Conservation (phyloP, 1,140 invertebrate genomes). For the Venturia canescens region DNA sequence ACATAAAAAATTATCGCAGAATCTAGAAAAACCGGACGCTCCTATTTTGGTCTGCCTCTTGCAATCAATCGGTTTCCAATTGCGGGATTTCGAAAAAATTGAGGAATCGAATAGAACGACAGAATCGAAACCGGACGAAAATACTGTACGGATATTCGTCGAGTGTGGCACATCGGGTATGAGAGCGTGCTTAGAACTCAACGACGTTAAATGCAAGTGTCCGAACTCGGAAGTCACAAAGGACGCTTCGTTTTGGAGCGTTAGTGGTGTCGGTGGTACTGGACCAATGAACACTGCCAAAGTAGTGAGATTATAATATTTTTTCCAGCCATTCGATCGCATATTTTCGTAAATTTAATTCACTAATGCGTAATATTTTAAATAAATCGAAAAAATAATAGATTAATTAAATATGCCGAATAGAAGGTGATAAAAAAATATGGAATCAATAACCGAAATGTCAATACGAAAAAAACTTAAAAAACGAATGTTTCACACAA, state of each 20-base stretch:
- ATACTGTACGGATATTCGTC: slow-evolving; percentile 57
- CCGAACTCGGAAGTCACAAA: slow-evolving; percentile 59
- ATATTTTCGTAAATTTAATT: too few species aligned
- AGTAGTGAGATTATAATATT: slow-evolving; percentile 42
- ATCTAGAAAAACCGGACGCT: slow-evolving; percentile 60
- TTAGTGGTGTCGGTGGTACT: slow-evolving; percentile 67
- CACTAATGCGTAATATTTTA: background rate
- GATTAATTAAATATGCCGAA: too few species aligned
- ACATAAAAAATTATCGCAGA: too few species aligned
- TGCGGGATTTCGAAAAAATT: slow-evolving; percentile 63
- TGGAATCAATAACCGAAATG: too few species aligned
- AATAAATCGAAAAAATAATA: background rate
- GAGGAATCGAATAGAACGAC: slow-evolving; percentile 30
- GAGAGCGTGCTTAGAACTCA: slow-evolving; percentile 65
- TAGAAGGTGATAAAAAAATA: too few species aligned
- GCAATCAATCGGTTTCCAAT: slow-evolving; percentile 65
- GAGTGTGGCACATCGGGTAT: slow-evolving; percentile 68
- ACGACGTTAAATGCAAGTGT: slow-evolving; percentile 65
- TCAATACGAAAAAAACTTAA: background rate
- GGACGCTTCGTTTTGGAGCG: slow-evolving; percentile 68
- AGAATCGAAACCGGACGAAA: slow-evolving; percentile 47
- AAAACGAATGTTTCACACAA: background rate
- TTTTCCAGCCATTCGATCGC: too few species aligned
- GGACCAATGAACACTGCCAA: slow-evolving; percentile 54
- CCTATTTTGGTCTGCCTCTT: slow-evolving; percentile 61